phyloP scores from a whole-genome alignment of 2,888 invertebrate genomes.

The Melieria picta region DNA sequence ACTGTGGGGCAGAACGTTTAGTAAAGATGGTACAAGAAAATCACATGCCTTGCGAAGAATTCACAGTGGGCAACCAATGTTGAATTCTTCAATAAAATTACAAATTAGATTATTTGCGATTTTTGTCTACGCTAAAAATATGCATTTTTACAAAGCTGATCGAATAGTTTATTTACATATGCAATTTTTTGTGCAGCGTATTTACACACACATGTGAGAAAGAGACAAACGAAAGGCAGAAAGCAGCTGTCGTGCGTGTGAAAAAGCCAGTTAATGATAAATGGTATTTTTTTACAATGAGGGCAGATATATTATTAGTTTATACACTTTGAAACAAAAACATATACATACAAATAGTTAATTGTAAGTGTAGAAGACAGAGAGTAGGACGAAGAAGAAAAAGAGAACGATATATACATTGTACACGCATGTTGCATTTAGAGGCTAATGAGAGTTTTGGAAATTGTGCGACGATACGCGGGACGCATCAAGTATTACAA shows the following conservation, averaged over 20 bases:
- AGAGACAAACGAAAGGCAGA: too few relatives aligned
- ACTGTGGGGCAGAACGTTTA: too few relatives aligned
- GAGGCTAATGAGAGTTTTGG: background rate
- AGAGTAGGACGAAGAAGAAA: too few relatives aligned
- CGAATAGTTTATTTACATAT: too few relatives aligned
- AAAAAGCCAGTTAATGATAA: background rate
- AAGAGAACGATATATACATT: constrained; percentile 2
- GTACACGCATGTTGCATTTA: background rate
- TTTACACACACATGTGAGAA: too few relatives aligned
- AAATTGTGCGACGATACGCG: too few relatives aligned
- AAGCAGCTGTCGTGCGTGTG: background rate
- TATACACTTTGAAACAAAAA: too few relatives aligned
- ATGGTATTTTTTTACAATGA: background rate
- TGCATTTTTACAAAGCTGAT: background rate
- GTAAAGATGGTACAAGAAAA: background rate
- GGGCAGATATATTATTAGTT: too few relatives aligned
- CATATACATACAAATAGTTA: too few relatives aligned
- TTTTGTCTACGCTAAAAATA: background rate
- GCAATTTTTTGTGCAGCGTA: too few relatives aligned
- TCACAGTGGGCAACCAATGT: background rate
- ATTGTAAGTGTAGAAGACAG: too few relatives aligned
- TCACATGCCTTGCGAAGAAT: background rate
- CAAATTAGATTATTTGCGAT: background rate
- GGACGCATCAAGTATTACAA: background rate
- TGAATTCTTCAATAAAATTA: background rate